phyloP scores from a whole-genome alignment of 2,888 invertebrate genomes.

The Exocentrus adspersus region DNA sequence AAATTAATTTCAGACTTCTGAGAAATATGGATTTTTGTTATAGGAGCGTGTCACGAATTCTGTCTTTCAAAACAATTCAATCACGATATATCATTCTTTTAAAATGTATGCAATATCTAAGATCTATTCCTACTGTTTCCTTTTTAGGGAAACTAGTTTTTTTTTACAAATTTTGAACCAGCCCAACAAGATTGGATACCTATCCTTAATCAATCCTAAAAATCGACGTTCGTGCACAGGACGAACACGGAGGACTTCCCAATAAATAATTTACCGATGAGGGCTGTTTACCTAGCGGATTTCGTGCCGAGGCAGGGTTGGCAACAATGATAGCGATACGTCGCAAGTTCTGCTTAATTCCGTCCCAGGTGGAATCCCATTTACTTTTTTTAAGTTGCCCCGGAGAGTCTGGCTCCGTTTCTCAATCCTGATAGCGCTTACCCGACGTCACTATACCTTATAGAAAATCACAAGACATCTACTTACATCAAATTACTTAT shows the following conservation, averaged over 20 bases:
- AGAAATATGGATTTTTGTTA: no score
- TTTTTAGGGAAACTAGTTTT: no score
- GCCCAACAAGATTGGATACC: no score
- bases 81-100: no score
- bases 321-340: slow-evolving; percentile 27
- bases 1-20: no score
- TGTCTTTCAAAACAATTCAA: no score
- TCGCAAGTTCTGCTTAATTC: slow-evolving; percentile 27
- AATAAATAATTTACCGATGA: slow-evolving; percentile 20
- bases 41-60: no score
- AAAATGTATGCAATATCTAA: no score
- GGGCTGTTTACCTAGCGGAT: slow-evolving; percentile 21
- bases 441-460: slow-evolving; percentile 16
- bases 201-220: background rate
- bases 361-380: slow-evolving; percentile 26
- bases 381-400: slow-evolving; percentile 28
- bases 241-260: background rate
- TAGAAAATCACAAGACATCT: slow-evolving; percentile 21
- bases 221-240: background rate
- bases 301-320: slow-evolving; percentile 10
- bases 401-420: slow-evolving; percentile 28
- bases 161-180: no score
- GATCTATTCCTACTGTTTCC: no score
- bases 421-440: slow-evolving; percentile 20
- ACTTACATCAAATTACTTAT: slow-evolving; percentile 20